phyloP scores from a whole-genome alignment of 2,113 vertebrate genomes.

The Alectura lathami region DNA sequence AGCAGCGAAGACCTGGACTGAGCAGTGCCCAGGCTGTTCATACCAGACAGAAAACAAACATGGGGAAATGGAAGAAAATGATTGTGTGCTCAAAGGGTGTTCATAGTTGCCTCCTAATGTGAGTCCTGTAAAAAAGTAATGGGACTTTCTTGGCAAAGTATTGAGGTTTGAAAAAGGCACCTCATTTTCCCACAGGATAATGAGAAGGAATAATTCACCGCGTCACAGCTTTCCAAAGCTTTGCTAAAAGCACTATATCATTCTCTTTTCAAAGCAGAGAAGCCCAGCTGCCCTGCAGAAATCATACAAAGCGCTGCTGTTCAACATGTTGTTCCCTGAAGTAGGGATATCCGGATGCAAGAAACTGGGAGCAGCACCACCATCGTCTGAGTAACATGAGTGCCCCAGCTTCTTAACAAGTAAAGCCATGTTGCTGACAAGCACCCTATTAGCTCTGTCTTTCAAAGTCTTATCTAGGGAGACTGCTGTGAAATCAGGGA shows the following conservation, averaged over 20 bases:
- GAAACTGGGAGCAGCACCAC: neutral
- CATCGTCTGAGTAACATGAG: neutral
- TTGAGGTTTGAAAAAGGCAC: neutral
- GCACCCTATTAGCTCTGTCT: slow-evolving; percentile 50
- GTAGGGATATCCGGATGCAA: neutral
- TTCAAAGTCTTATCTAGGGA: slow-evolving; percentile 58
- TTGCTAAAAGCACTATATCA: neutral
- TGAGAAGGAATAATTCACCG: neutral
- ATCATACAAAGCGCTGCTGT: neutral
- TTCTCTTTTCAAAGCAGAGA: neutral
- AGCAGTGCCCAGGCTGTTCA: neutral
- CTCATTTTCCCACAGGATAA: neutral
- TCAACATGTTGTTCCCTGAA: neutral
- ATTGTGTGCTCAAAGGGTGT: neutral
- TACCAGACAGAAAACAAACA: neutral
- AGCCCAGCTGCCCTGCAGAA: neutral
- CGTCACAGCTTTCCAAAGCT: neutral
- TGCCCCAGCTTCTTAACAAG: slow-evolving; percentile 11
- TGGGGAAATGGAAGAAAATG: neutral
- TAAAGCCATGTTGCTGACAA: slow-evolving; percentile 24
- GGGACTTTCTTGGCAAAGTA: neutral
- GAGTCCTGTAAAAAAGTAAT: neutral
- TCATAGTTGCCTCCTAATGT: neutral
- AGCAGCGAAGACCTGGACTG: neutral
- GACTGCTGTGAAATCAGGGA: slow-evolving; percentile 40